Conservation (phyloP, 2,797 vertebrate genomes). For the Mormyrus hasselquistii region DNA sequence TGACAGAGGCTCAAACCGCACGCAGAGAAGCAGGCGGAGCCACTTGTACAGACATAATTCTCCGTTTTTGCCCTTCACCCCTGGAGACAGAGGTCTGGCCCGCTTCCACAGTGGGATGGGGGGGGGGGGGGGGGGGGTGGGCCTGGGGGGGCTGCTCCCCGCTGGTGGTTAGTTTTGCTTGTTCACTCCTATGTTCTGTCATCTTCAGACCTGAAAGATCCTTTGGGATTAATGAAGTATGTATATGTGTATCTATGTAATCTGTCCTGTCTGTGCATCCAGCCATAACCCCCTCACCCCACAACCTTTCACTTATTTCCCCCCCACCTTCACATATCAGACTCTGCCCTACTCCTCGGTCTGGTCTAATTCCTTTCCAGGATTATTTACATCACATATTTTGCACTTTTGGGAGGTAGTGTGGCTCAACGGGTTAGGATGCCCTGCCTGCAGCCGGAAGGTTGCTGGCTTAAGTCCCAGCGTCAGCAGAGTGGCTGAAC, state of each 20-base stretch:
- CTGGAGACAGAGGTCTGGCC: constrained; percentile 74
- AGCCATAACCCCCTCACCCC: neutral
- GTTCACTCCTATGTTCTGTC: neutral
- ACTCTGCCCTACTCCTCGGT: neutral
- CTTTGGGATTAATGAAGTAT: neutral
- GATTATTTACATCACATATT: neutral
- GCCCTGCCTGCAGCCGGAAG: neutral
- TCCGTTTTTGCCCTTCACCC: constrained; percentile 70
- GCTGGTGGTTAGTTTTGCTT: neutral
- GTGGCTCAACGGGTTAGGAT: neutral
- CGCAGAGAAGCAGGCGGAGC: constrained; percentile 61
- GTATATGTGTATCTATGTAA: neutral
- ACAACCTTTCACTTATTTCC: neutral
- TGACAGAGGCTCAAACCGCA: constrained; percentile 70
- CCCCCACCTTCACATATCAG: neutral
- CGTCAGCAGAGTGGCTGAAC: neutral
- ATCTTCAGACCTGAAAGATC: neutral
- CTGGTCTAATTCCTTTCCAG: neutral
- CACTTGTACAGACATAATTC: constrained; percentile 69
- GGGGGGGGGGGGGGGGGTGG: neutral
- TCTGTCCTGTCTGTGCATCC: neutral
- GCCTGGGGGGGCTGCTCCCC: neutral
- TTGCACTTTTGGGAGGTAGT: neutral
- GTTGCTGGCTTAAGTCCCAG: neutral
- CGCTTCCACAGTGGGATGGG: constrained; percentile 61